These are phyloP conservation scores for Sphenopsis melanotis DNA, from an alignment of 2,797 vertebrate species.

Conservation along the genomic window DNA sequence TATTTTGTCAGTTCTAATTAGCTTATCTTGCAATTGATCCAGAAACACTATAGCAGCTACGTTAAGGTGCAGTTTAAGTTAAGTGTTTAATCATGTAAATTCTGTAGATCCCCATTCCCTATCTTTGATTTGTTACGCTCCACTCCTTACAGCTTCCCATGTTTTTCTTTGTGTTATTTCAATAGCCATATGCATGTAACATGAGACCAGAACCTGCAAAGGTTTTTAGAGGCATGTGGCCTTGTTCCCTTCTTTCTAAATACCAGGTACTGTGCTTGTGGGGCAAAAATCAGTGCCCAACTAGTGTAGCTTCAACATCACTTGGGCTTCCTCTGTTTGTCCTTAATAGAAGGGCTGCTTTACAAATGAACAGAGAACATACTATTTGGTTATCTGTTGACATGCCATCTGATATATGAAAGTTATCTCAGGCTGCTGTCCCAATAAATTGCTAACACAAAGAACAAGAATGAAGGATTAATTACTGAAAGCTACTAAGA, in stretches of 20 bases:
- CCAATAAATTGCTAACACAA: neutral
- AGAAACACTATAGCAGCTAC: neutral
- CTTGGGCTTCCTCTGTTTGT: neutral
- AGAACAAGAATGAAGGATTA: neutral
- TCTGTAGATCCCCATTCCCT: fast-evolving
- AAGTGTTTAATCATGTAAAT: neutral
- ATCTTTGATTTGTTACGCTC: neutral
- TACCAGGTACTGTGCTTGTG: neutral
- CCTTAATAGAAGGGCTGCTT: neutral
- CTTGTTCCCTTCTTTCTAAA: neutral
- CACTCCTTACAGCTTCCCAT: neutral
- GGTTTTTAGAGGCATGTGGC: neutral
- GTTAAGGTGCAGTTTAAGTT: neutral
- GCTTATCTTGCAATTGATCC: neutral
- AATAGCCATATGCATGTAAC: fast-evolving
- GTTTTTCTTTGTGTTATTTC: neutral
- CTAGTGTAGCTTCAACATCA: neutral
- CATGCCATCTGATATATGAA: neutral
- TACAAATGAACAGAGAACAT: neutral
- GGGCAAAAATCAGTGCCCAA: neutral
- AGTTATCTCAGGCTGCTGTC: neutral
- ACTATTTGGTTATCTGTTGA: neutral
- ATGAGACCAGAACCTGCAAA: neutral
- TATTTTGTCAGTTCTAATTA: neutral
- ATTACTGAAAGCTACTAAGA: neutral